Evolutionary conservation across 2,797 vertebrate species (phyloP).

Genomic region (Gymnopithys bicolor): DNA sequence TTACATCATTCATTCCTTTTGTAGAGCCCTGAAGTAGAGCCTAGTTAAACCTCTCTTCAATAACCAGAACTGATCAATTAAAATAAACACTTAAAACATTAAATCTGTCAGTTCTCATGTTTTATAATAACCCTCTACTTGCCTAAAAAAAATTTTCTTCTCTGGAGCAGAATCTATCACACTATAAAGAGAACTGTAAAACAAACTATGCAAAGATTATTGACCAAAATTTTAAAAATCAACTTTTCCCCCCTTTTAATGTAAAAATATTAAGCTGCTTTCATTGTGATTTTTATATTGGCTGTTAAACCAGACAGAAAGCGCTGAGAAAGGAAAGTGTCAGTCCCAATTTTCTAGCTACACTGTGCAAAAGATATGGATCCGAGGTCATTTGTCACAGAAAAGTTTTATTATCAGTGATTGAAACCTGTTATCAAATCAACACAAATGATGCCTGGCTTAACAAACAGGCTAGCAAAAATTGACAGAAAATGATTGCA

Average conservation of each 20-base stretch:
- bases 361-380: background rate
- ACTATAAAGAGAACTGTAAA: background rate
- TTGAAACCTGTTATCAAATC: constrained; percentile 57
- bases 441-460: background rate
- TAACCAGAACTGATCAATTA: background rate
- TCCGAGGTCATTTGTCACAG: constrained; percentile 5
- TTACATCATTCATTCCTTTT: background rate
- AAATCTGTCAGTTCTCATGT: background rate
- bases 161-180: background rate
- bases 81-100: background rate
- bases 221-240: background rate
- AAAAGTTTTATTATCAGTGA: constrained; percentile 38
- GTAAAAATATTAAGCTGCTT: background rate
- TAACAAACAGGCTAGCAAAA: constrained; percentile 45
- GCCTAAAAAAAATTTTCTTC: background rate
- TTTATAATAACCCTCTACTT: background rate
- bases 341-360: background rate
- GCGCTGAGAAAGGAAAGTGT: background rate
- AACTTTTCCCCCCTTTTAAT: background rate
- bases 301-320: background rate
- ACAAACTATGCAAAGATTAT: background rate
- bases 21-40: background rate
- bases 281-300: background rate
- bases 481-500: constrained; percentile 19
- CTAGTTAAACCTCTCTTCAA: background rate